Conservation (phyloP, 2,797 vertebrate species). For the Rhynchonycteris naso region DNA sequence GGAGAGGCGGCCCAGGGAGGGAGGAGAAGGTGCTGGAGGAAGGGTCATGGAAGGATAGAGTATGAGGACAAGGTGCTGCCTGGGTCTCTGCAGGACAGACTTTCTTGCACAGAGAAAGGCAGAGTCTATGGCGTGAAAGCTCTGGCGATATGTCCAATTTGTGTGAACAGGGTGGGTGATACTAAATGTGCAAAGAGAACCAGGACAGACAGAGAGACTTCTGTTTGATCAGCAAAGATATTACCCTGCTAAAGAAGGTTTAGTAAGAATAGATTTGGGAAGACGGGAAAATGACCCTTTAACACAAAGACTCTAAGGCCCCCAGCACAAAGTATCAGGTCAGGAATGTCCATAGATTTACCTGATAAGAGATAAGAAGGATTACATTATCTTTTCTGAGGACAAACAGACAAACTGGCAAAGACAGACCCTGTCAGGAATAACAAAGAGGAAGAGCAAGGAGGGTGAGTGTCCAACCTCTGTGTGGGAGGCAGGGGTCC, state of each 20-base stretch:
- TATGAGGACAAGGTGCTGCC: neutral
- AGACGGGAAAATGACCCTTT: neutral
- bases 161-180: too few species aligned
- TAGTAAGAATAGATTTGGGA: neutral
- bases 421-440: neutral
- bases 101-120: fast-evolving
- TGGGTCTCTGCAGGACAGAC: fast-evolving
- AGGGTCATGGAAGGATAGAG: too few species aligned
- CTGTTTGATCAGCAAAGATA: fast-evolving
- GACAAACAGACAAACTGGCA: neutral
- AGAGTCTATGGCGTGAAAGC: neutral
- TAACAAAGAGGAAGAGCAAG: neutral
- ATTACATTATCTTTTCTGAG: neutral
- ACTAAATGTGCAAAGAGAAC: neutral
- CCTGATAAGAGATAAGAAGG: neutral
- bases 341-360: neutral
- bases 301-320: neutral
- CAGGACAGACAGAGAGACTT: neutral
- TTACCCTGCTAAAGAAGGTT: neutral
- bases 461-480: neutral
- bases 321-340: neutral
- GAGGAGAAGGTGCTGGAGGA: neutral
- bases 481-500: fast-evolving
- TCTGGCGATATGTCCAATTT: neutral
- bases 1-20: fast-evolving